A percentile compares a stretch with the other conserved stretches of the same genome.
Evolutionary conservation across 2,113 vertebrate genomes (phyloP).

Genomic region (Erythrocebus patas): DNA sequence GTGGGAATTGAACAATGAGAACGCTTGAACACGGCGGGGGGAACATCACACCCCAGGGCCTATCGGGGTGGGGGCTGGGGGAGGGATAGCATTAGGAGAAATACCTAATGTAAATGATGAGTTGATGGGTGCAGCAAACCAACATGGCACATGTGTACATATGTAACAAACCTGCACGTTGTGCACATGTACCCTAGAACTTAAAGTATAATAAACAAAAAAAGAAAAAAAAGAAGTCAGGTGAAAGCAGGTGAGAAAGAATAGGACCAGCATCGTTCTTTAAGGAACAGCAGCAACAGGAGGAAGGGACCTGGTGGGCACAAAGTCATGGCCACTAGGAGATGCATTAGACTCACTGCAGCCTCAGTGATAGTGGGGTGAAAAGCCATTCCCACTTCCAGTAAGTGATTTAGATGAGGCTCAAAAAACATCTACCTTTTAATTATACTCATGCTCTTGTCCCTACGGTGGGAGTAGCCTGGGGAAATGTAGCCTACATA

Average conservation of each 20-base stretch:
- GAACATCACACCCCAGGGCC: no score
- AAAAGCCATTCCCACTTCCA: background rate
- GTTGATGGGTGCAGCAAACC: no score
- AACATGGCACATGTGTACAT: no score
- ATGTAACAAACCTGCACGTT: no score
- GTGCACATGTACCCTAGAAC: no score
- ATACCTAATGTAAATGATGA: no score
- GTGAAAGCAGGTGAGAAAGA: background rate
- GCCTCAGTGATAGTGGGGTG: background rate
- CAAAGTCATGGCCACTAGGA: conserved; percentile 23
- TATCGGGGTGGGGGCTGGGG: rapidly evolving
- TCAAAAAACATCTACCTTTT: background rate
- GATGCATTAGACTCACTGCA: background rate
- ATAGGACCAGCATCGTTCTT: rapidly evolving
- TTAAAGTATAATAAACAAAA: no score
- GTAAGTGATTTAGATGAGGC: background rate
- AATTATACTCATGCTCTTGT: background rate
- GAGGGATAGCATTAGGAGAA: no score
- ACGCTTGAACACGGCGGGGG: no score
- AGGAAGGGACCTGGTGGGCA: background rate
- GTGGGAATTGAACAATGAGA: no score
- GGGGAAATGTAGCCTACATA: background rate
- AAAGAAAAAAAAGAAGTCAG: background rate
- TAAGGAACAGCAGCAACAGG: no score
- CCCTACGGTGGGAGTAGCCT: background rate